Conservation (phyloP, 2,888 invertebrate species). For the Acronicta alni region DNA sequence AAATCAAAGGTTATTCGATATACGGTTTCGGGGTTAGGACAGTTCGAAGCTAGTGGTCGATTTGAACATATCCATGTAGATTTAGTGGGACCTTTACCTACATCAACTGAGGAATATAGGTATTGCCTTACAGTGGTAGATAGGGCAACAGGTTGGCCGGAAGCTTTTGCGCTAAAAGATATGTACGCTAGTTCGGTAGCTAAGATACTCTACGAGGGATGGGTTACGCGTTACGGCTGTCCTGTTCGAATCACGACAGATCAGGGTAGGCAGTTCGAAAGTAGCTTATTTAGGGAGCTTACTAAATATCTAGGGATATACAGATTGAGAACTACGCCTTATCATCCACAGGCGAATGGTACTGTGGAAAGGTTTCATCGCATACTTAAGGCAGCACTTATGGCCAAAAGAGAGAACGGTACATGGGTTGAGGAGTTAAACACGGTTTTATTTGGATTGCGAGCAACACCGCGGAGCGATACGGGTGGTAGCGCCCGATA, state of each 20-base stretch:
- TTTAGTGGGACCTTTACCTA: constrained; percentile 6
- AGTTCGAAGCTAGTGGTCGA: background rate
- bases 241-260: constrained; percentile 4
- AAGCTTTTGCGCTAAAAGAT: background rate
- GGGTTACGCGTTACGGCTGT: constrained; percentile 2
- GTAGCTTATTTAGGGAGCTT: background rate
- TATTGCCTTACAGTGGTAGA: constrained; percentile 6
- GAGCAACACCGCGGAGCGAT: background rate
- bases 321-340: background rate
- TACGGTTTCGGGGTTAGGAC: constrained; percentile 2
- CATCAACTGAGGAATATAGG: background rate
- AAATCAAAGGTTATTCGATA: constrained; percentile 2
- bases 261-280: background rate
- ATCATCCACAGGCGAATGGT: background rate
- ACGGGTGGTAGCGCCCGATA: background rate
- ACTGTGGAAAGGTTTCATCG: background rate
- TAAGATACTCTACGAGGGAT: background rate
- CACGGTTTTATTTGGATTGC: constrained; percentile 6
- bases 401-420: background rate
- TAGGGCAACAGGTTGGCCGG: constrained; percentile 3
- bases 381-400: background rate
- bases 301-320: background rate
- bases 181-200: constrained; percentile 4
- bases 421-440: constrained; percentile 11
- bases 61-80: constrained; percentile 6